Evolutionary conservation across 2,113 vertebrate genomes (phyloP), one percentile per base, ranked within the genome.

Genomic region (Chinchilla lanigera): DNA sequence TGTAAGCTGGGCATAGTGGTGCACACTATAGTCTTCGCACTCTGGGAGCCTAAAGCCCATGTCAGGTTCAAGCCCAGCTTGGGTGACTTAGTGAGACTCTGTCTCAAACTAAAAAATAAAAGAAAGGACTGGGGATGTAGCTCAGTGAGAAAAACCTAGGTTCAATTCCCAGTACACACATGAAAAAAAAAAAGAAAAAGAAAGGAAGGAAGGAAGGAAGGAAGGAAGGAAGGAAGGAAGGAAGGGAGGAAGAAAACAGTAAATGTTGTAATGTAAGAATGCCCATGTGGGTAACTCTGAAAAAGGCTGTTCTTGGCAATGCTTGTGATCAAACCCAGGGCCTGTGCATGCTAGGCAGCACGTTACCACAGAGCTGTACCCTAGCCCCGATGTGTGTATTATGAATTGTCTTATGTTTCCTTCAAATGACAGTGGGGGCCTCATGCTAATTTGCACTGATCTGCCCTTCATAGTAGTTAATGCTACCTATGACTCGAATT

Each of bases 401-500:
- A 10, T 20, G 22, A 69, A n/a, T 60, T 44, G 8, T 38, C 56
- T 44, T 44, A 24, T 47, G 67, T 67, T 82, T 56, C 50, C 82
- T 69, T 96, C 17, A 26, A 3, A 7, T 33, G 44, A 10, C 13
- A 67, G 81, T 50, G 8, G 47, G 44, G 50, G 28, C 10, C 5
- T 52, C 2, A 26, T 0, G 50, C 41, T 20, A 12, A 28, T 22
- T 24, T 11, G 60, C 44, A 13, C 9, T 44, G 13, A 30, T 33
- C 52, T 9, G 44, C 24, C 5, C 5, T 0, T 0, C 1, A 4
- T 0, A 38, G 52, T 8, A 50, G 1, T 22, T 44, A n/a, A 12
- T 7, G 30, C 9, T 12, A 20, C 28, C 54, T 33, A 11, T 2
- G n/a, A 35, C 0, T 22, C 30, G 7, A 82, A 54, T 22, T 52